These are phyloP conservation scores for Colossoma macropomum DNA, from an alignment of 2,113 vertebrate genomes.

Conservation along the genomic window DNA sequence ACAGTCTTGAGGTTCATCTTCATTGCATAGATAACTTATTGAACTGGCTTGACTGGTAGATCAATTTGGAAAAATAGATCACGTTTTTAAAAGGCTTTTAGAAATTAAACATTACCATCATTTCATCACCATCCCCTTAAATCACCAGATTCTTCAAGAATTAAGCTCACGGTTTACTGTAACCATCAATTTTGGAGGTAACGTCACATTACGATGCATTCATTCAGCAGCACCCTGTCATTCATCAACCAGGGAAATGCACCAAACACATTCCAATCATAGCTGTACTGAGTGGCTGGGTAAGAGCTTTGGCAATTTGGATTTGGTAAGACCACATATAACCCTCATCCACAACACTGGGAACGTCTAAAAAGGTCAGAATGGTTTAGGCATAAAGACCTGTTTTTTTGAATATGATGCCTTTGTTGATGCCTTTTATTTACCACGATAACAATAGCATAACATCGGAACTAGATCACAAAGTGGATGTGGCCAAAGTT, in stretches of 20 bases:
- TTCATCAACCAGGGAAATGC: conserved; percentile 45
- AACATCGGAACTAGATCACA: too few relatives aligned
- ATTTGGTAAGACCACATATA: conserved; percentile 28
- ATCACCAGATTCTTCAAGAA: background rate
- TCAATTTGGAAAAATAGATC: background rate
- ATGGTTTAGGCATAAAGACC: background rate
- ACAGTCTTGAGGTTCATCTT: conserved; percentile 71
- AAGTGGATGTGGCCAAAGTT: too few relatives aligned
- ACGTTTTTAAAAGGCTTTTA: background rate
- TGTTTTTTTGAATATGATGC: too few relatives aligned
- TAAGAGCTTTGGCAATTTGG: conserved; percentile 27
- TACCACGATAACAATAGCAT: too few relatives aligned
- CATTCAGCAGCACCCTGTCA: conserved; percentile 37
- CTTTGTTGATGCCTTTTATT: too few relatives aligned
- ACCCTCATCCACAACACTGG: background rate
- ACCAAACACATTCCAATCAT: conserved; percentile 51
- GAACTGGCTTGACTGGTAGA: background rate
- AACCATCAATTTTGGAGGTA: conserved; percentile 1
- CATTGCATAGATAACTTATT: background rate
- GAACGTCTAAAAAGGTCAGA: background rate
- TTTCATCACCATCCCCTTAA: background rate
- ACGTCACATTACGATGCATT: conserved; percentile 27
- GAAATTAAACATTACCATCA: background rate
- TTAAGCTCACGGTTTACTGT: background rate
- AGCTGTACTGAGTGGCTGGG: conserved; percentile 27